These are phyloP conservation scores for Catocala nupta DNA, from an alignment of 2,888 invertebrate species.

Conservation along the genomic window DNA sequence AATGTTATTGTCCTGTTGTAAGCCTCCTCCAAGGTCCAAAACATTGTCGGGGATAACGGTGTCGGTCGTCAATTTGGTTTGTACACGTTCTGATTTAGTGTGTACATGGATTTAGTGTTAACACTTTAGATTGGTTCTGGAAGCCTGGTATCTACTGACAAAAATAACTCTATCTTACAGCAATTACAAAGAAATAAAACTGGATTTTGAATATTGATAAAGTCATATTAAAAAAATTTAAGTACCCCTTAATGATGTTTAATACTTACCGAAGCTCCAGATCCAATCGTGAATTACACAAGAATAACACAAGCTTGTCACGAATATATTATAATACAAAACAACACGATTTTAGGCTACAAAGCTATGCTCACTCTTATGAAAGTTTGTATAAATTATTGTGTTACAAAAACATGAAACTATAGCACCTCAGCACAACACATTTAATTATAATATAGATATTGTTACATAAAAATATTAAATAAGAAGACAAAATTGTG, in stretches of 20 bases:
- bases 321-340: slow-evolving; percentile 19
- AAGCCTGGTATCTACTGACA: slow-evolving; percentile 54
- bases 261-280: slow-evolving; percentile 24
- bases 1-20: slow-evolving; percentile 78
- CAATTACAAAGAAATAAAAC: too few relatives aligned
- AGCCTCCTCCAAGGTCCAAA: slow-evolving; percentile 84
- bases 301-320: slow-evolving; percentile 44
- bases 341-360: slow-evolving; percentile 24
- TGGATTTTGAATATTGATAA: too few relatives aligned
- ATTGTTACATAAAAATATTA: background rate
- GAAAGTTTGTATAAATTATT: slow-evolving; percentile 6
- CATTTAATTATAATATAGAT: slow-evolving; percentile 7
- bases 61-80: slow-evolving; percentile 86
- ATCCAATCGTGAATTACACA: slow-evolving; percentile 39
- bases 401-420: background rate
- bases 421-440: slow-evolving; percentile 17
- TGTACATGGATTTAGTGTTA: slow-evolving; percentile 63
- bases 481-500: too few relatives aligned
- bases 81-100: slow-evolving; percentile 71
- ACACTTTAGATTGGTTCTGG: slow-evolving; percentile 67
- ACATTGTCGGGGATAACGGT: slow-evolving; percentile 84
- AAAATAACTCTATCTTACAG: background rate
- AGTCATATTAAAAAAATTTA: background rate
- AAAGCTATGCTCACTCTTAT: slow-evolving; percentile 47
- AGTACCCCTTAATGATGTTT: background rate